Percentiles rank a stretch among this genome's conserved stretches.
Conservation (phyloP, 37 sponge, comb jelly and placozoan species). For the Hexactinellida sp. region DNA sequence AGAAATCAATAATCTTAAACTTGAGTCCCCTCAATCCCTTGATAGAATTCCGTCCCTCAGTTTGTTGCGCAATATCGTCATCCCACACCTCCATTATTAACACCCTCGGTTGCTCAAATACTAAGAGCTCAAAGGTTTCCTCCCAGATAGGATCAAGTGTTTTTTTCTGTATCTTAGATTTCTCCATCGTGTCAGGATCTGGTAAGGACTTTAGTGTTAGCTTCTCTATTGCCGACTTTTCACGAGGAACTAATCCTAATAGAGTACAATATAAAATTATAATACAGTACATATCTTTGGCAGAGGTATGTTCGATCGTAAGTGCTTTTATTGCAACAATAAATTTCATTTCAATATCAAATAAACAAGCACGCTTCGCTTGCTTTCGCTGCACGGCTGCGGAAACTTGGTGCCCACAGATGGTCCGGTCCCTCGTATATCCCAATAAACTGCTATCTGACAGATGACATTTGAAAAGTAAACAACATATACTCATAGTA, state of each 20-base stretch:
- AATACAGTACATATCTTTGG: too few species aligned
- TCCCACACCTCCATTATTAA: neutral
- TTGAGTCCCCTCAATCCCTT: neutral
- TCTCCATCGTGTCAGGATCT: neutral
- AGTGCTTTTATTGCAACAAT: too few species aligned
- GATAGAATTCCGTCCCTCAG: neutral
- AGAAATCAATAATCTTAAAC: conserved; percentile 15
- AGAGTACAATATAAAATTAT: too few species aligned
- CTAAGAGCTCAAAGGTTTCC: neutral
- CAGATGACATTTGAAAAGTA: too few species aligned
- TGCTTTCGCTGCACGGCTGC: too few species aligned
- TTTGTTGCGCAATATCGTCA: neutral
- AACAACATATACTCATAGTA: too few species aligned
- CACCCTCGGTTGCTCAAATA: neutral
- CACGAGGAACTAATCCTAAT: neutral
- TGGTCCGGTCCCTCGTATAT: too few species aligned
- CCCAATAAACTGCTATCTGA: too few species aligned
- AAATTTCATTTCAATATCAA: too few species aligned
- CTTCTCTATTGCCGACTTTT: neutral
- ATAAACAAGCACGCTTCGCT: too few species aligned
- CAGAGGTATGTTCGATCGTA: too few species aligned
- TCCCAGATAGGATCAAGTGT: neutral
- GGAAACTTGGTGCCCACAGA: too few species aligned
- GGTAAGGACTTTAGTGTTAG: neutral
- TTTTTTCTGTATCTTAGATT: neutral